phyloP scores from a whole-genome alignment of 35 echinoderm and acorn worm genomes.

The Ophiothrix spiculata region DNA sequence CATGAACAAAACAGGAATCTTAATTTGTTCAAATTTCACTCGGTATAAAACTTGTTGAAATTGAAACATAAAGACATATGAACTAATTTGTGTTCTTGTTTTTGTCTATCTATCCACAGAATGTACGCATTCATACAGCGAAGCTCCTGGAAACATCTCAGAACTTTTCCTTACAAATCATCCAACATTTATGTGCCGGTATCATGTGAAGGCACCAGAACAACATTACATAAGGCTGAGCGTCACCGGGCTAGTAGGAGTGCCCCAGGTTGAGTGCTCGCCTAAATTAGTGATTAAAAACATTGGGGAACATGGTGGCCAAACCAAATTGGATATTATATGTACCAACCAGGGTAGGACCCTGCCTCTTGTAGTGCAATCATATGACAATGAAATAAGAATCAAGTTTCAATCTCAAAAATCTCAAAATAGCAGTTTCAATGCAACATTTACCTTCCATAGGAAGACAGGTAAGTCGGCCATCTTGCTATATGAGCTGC shows the following conservation, averaged over 20 bases:
- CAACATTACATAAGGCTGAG: conserved; percentile 65
- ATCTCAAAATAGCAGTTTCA: conserved; percentile 57
- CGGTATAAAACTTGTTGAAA: too few species aligned
- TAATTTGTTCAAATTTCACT: too few species aligned
- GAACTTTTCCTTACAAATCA: conserved; percentile 5
- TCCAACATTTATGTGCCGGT: conserved; percentile 31
- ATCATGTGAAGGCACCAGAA: conserved; percentile 31
- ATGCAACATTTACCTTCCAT: conserved; percentile 84
- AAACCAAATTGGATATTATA: conserved; percentile 19
- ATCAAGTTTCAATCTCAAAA: conserved; percentile 56
- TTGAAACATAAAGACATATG: too few species aligned
- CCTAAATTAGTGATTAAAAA: conserved; percentile 48
- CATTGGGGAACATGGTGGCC: conserved; percentile 15
- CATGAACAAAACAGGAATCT: too few species aligned
- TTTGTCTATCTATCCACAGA: conserved; percentile 39
- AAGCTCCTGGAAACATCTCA: conserved; percentile 61
- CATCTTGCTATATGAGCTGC: background rate
- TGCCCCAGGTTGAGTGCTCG: conserved; percentile 35
- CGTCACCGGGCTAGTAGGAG: conserved; percentile 62
- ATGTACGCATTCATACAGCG: conserved; percentile 63
- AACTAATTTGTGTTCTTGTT: background rate
- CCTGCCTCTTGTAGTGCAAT: conserved; percentile 85
- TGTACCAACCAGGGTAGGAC: conserved; percentile 28
- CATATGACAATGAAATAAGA: conserved; percentile 65
- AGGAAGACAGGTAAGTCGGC: conserved; percentile 56